A percentile compares a stretch with the other conserved stretches of the same genome.
These are phyloP conservation scores for Drosophila mayaguana DNA, from an alignment of 2,888 invertebrate genomes.

Conservation along the genomic window DNA sequence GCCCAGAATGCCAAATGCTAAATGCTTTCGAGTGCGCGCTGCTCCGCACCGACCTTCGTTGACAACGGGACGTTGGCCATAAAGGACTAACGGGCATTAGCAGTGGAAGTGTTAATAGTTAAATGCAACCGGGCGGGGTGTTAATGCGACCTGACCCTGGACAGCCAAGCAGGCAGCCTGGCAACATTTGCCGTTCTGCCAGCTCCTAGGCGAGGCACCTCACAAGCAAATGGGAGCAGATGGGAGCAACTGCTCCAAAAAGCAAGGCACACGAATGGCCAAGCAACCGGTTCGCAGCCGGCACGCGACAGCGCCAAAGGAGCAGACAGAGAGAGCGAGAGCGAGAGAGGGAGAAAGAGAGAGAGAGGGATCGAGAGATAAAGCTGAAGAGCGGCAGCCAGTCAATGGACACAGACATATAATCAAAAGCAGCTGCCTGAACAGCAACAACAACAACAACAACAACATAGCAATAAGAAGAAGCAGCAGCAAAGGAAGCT, in stretches of 20 bases:
- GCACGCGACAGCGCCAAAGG: slow-evolving; percentile 75
- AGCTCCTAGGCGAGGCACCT: slow-evolving; percentile 4
- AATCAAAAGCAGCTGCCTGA: slow-evolving; percentile 51
- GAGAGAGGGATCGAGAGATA: slow-evolving; percentile 1
- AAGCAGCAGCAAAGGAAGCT: slow-evolving; percentile 6
- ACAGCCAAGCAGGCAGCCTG: not conserved
- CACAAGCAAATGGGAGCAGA: not conserved
- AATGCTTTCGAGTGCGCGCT: slow-evolving; percentile 53
- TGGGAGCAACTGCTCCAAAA: slow-evolving; percentile 32
- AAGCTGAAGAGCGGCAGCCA: slow-evolving; percentile 36
- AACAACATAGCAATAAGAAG: too few species aligned
- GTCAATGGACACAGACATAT: slow-evolving; percentile 35
- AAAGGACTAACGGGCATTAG: slow-evolving; percentile 67
- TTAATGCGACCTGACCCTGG: slow-evolving; percentile 53
- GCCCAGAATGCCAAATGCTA: slow-evolving; percentile 39
- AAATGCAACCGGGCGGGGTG: slow-evolving; percentile 70
- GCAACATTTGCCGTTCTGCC: not conserved
- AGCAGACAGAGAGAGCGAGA: slow-evolving; percentile 8
- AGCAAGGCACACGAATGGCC: slow-evolving; percentile 40
- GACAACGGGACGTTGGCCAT: slow-evolving; percentile 56
- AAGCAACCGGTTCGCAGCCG: slow-evolving; percentile 67
- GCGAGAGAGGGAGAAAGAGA: slow-evolving; percentile 6
- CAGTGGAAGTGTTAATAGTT: slow-evolving; percentile 69
- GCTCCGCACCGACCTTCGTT: slow-evolving; percentile 32
- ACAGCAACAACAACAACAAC: not conserved